Evolutionary conservation across 2,113 vertebrate genomes (phyloP), one percentile per base, ranked within the genome.

Genomic region (Eublepharis macularius): DNA sequence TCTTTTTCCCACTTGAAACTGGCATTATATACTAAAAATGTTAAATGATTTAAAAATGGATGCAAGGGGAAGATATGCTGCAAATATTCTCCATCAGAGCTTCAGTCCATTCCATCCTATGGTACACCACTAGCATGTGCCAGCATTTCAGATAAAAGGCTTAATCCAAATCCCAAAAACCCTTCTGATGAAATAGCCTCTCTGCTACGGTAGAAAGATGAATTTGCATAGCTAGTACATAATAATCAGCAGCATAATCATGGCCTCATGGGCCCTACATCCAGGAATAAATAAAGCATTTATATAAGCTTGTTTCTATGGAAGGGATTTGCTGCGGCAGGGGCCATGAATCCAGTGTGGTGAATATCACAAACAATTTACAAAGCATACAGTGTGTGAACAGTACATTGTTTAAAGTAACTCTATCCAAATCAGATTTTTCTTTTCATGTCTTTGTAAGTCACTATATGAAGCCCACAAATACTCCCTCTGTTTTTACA

Each of bases 141-240:
- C 68, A 82, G 26, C 36, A 32, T 82, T 82, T 82, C 69, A 57
- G 81, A 82, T 82, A 57, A 82, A 82, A 57, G 81, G 73, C 69
- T 82, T 82, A 82, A 60, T 73, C 68, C 49, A 82, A 81, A 73
- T 73, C 81, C 68, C n/a, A n/a, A 41, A 82, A 73, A 72, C 16
- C 69, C 69, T 72, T 82, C 36, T 73, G 49, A 47, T 60, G 36
- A 82, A 82, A 54, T 26, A 73, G 80, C 47, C 49, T 36, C 68
- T 82, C 34, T 73, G 81, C 73, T 82, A 82, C 73, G 69, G 81
- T 34, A 10, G 7, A 43, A 26, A 72, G 51, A 57, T 57, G 68
- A 70, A 82, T 82, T 82, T 73, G 81, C 81, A 82, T 82, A 82
- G 73, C 32, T 29, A 29, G 16, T 36, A 7, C 49, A 57, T 54